Conservation (phyloP, 1,140 invertebrate genomes). For the Temnothorax nylanderi region DNA sequence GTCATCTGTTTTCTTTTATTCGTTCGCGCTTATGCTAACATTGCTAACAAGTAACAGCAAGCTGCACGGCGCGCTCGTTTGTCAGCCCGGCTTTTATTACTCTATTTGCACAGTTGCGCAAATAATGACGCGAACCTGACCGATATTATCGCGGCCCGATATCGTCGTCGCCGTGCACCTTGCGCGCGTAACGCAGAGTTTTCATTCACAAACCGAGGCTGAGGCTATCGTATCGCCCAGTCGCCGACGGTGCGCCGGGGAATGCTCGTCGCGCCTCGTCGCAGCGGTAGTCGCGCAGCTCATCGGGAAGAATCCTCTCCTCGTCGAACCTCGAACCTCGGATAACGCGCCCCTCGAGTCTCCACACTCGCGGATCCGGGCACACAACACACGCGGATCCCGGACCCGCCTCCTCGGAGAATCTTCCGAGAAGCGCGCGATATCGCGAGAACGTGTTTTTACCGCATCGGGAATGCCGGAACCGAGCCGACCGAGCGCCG, state of each 20-base stretch:
- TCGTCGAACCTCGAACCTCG: too few species aligned
- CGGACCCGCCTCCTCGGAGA: neutral
- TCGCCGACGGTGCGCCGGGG: neutral
- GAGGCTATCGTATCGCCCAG: neutral
- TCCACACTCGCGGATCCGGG: neutral
- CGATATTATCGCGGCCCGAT: neutral
- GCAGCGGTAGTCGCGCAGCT: neutral
- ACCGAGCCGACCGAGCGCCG: neutral
- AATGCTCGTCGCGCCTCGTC: neutral
- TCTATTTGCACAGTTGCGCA: neutral
- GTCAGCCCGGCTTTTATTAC: neutral
- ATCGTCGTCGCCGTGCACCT: neutral
- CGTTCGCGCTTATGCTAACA: neutral
- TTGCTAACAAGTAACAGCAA: too few species aligned
- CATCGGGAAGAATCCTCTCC: neutral
- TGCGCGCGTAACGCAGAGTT: neutral
- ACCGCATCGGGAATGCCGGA: neutral
- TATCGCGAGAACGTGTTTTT: neutral
- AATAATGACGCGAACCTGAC: neutral
- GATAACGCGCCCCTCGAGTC: too few species aligned
- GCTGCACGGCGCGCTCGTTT: neutral
- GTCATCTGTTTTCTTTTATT: neutral
- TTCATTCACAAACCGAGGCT: constrained; percentile 12
- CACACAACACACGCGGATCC: neutral
- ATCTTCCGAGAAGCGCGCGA: constrained; percentile 14